Conservation (phyloP, 2,113 vertebrate species). For the Psettodes erumei region DNA sequence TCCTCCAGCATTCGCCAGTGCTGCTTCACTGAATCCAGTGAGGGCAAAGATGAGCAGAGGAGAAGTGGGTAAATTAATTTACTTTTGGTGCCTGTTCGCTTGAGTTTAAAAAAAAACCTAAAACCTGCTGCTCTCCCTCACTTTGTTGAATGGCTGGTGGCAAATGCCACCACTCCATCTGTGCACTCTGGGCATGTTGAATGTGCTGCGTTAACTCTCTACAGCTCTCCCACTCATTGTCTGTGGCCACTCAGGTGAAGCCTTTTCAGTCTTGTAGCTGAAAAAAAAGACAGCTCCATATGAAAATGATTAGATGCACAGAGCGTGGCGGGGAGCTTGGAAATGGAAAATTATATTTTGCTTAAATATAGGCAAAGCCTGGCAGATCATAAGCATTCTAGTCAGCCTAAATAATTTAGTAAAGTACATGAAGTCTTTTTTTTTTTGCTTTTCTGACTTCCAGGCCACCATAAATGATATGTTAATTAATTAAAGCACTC, state of each 20-base stretch:
- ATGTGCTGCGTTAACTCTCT: conserved; percentile 1
- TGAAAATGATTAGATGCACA: background rate
- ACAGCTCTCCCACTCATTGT: background rate
- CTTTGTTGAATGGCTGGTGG: conserved; percentile 4
- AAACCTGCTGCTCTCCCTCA: background rate
- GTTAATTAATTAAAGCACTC: background rate
- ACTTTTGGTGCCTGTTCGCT: conserved; percentile 8
- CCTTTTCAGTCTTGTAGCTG: background rate
- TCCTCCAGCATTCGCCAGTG: background rate
- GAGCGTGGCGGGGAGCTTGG: background rate
- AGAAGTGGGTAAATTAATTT: conserved; percentile 38
- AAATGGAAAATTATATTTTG: conserved; percentile 14
- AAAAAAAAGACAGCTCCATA: background rate
- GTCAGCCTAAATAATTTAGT: conserved; percentile 2
- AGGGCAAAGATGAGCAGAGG: conserved; percentile 10
- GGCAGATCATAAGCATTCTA: conserved; percentile 7
- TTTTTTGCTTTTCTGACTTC: too few relatives aligned
- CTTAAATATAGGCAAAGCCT: conserved; percentile 43
- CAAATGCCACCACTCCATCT: background rate
- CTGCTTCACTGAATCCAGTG: background rate
- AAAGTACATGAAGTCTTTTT: background rate
- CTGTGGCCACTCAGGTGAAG: conserved; percentile 13
- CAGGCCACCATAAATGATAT: background rate
- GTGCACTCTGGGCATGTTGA: background rate
- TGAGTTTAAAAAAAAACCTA: conserved; percentile 4